Conservation (phyloP, 2,797 vertebrate genomes). For the Loris lydekkerianus region DNA sequence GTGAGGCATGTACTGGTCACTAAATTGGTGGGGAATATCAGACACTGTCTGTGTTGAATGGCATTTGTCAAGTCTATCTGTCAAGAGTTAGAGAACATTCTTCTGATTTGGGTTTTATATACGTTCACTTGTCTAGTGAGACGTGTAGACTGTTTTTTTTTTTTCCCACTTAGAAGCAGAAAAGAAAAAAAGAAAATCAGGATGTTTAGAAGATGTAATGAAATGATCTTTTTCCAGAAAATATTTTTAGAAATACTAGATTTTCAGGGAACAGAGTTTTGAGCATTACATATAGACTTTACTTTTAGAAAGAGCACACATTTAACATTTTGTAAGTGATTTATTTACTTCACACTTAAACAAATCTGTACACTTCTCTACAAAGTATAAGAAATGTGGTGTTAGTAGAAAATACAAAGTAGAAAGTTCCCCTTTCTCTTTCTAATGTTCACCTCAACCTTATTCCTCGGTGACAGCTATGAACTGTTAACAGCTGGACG, state of each 20-base stretch:
- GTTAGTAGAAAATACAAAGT: background rate
- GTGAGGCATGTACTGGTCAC: background rate
- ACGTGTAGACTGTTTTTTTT: background rate
- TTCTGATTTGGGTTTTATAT: background rate
- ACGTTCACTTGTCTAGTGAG: background rate
- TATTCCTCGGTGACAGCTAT: background rate
- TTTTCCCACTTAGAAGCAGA: background rate
- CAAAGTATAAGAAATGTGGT: background rate
- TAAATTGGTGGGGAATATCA: background rate
- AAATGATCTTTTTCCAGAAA: constrained; percentile 50
- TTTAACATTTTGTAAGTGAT: constrained; percentile 38
- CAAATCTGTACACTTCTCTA: background rate
- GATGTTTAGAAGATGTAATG: constrained; percentile 49
- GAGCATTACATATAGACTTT: constrained; percentile 4
- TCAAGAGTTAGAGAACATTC: background rate
- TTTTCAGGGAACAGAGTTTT: background rate
- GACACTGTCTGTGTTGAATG: background rate
- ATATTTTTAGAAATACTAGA: constrained; percentile 57
- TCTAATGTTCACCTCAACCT: background rate
- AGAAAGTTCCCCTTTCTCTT: background rate
- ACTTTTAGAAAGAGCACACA: background rate
- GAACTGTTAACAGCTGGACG: background rate
- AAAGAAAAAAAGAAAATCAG: background rate
- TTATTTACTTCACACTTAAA: background rate
- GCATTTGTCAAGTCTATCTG: background rate